Evolutionary conservation across 2,888 invertebrate genomes (phyloP), one percentile per base, ranked within the genome.

Genomic region (Dryobota labecula): DNA sequence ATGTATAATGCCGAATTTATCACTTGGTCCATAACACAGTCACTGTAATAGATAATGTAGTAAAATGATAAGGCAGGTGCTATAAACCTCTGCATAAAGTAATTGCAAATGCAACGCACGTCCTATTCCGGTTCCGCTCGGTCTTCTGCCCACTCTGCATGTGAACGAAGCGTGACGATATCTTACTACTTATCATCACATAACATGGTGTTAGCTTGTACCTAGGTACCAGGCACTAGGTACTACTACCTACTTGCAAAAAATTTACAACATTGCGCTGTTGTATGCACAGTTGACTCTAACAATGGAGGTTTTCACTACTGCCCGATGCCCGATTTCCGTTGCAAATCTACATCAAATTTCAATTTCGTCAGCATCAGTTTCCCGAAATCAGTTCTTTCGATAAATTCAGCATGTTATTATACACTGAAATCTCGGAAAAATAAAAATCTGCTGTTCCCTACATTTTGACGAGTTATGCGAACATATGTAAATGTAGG

Each of bases 51-150:
- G 38, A 53, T 45, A 41, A 53, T 69, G n/a, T 47, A 24, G 18
- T 30, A 2, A 18, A 68, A 38, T 24, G 0, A 41, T 47, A 20
- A 45, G n/a, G 8, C 27, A 13, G 13, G 43, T 47, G n/a, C 49
- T 53, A 0, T 45, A 27, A 33, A 20, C 3, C 15, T 24, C 27
- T 33, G 20, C 24, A 20, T 33, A 30, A 53, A 54, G 54, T 56
- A 20, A 61, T 70, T 51, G 13, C 5, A 57, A 51, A 76, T 47
- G 58, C 54, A 54, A 47, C 27, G 4, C 70, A 61, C 11, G 54
- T 71, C n/a, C 70, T 74, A 2, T 75, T 74, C 74, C 71, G 47
- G 61, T 49, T 77, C 61, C 71, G 43, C 54, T 49, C 61, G 13
- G 53, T 36, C 41, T 77, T 77, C 33, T 60, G 24, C 45, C 27